Conservation (phyloP, 92 coral and sea anemone genomes). For the Porites rus region DNA sequence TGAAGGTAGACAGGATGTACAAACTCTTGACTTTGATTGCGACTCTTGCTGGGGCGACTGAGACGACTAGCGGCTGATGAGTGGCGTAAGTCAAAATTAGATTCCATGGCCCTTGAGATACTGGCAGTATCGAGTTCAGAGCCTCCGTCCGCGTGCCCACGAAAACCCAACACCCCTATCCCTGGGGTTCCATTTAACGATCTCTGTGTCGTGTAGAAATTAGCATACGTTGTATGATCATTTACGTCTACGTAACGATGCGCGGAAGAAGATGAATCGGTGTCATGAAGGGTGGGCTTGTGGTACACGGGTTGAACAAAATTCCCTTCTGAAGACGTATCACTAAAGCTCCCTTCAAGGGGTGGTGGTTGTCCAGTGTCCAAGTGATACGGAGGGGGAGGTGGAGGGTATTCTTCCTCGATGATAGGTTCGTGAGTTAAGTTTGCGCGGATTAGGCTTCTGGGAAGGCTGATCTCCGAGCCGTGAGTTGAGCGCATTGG, state of each 20-base stretch:
- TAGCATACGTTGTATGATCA: slow-evolving; percentile 55
- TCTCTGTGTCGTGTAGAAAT: slow-evolving; percentile 51
- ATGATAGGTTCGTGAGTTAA: slow-evolving; percentile 79
- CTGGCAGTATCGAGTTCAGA: slow-evolving; percentile 88
- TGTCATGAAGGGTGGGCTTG: slow-evolving; percentile 80
- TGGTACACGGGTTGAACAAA: slow-evolving; percentile 84
- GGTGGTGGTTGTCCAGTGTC: slow-evolving; percentile 69
- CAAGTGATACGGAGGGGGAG: slow-evolving; percentile 82
- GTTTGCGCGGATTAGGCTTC: slow-evolving; percentile 72
- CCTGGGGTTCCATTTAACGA: slow-evolving; percentile 83
- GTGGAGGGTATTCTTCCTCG: slow-evolving; percentile 83
- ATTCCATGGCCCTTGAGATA: slow-evolving; percentile 64
- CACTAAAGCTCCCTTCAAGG: slow-evolving; percentile 82
- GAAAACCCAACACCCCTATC: slow-evolving; percentile 68
- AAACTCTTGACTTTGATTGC: slow-evolving; percentile 77
- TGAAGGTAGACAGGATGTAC: slow-evolving; percentile 63
- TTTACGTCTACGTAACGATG: slow-evolving; percentile 61
- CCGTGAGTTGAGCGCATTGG: slow-evolving; percentile 88
- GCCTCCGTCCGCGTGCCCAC: slow-evolving; percentile 93
- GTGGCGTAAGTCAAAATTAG: slow-evolving; percentile 71
- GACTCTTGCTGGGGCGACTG: slow-evolving; percentile 76
- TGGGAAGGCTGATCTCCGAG: slow-evolving; percentile 92
- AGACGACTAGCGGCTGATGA: slow-evolving; percentile 69
- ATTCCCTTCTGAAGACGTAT: slow-evolving; percentile 88
- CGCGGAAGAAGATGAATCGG: slow-evolving; percentile 66